Percentiles rank a stretch among this genome's conserved stretches.
Conservation (phyloP, 2,888 invertebrate genomes). For the Troides aeacus region DNA sequence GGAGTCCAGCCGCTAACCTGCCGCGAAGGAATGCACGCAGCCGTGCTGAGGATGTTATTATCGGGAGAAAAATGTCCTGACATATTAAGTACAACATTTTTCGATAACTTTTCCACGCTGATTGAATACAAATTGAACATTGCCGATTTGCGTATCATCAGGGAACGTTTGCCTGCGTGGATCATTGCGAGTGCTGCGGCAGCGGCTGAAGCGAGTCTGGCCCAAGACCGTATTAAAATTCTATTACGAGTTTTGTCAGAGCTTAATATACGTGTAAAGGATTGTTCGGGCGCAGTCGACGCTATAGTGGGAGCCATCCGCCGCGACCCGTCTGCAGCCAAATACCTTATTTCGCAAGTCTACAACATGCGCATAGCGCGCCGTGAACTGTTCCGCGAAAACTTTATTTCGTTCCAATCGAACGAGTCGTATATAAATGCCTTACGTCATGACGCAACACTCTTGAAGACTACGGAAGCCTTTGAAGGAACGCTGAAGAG, state of each 20-base stretch:
- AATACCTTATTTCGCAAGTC: constrained; percentile 41
- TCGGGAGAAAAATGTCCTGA: constrained; percentile 34
- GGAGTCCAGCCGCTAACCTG: constrained; percentile 49
- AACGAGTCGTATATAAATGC: constrained; percentile 55
- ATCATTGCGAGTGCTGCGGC: constrained; percentile 38
- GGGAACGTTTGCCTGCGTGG: constrained; percentile 36
- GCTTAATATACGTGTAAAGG: constrained; percentile 42
- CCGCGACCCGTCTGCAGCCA: constrained; percentile 35
- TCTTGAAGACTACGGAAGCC: constrained; percentile 32
- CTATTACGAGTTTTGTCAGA: constrained; percentile 44
- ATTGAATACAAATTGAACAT: constrained; percentile 46
- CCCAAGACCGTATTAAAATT: constrained; percentile 34
- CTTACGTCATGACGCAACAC: constrained; percentile 47
- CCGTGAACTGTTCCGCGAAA: constrained; percentile 45
- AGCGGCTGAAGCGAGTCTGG: constrained; percentile 26
- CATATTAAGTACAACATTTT: constrained; percentile 42
- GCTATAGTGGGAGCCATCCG: constrained; percentile 39
- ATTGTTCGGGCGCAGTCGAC: constrained; percentile 38
- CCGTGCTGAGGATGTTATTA: constrained; percentile 51
- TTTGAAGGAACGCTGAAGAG: constrained; percentile 36
- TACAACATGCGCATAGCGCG: constrained; percentile 48
- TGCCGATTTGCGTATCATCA: constrained; percentile 43
- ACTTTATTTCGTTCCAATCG: constrained; percentile 46
- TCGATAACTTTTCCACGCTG: constrained; percentile 48
- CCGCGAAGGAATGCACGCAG: constrained; percentile 57